Base-by-base conservation (phyloP, 2,113 vertebrate genomes). In the Pimephales promelas region DNA sequence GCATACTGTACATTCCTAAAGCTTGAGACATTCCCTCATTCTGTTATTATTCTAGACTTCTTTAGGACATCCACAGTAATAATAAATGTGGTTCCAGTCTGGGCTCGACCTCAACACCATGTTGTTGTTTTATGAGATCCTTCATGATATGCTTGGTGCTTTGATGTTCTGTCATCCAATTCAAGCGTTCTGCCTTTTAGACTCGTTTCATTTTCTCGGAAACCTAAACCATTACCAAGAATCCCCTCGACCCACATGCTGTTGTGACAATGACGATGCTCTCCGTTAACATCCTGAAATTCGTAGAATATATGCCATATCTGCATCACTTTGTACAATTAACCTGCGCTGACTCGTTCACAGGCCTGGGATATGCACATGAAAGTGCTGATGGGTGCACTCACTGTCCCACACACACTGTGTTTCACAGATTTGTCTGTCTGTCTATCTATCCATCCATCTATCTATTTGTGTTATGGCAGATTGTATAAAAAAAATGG, bases 1-100 rank as follows among this genome's bases (percentile, higher is more conserved):
- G 26, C 45, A 74, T 74, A 49, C 72, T 74, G 47, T 74, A 31
- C 45, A 74, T 74, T 22, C 47, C 26, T 31, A 52, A 74, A 74
- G 13, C 72, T 31, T 52, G 47, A 31, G 45, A 52, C 43, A 52
- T 52, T 74, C 16, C 20, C 72, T 18, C 10, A 26, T 20, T 74
- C 72, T 5, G 24, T 52, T 52, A 31, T 52, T 31, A 31, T 31
- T 52, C 40, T 47, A 26, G n/a, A 24, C n/a, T 47, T 66, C 43
- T 45, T 43, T 43, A 78, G 4, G 24, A 26, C 34, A 61, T 14
- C 22, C 34, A 26, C 54, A 26, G 22, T 78, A 16, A 78, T 78
- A 59, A 43, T 28, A 18, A 24, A 40, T 9, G 18, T 77, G 74
- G 9, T 57, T 76, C 75, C 13, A 43, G 76, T 61, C 34, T 24